phyloP scores from a whole-genome alignment of 37 sponge, comb jelly and placozoan genomes.

The Hexactinellida sp. region DNA sequence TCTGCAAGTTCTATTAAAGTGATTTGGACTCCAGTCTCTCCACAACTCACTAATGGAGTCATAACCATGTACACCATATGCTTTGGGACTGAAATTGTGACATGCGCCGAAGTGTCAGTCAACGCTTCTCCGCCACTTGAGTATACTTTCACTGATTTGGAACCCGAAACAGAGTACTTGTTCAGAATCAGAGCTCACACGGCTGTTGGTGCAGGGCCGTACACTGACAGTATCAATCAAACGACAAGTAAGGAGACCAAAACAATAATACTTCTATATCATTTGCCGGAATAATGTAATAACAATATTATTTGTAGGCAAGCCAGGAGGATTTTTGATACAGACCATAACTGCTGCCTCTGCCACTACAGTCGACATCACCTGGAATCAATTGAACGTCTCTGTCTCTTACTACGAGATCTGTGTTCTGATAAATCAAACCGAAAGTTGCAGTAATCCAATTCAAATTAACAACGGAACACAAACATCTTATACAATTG shows the following conservation, averaged over 20 bases:
- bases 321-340: not conserved
- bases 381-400: not conserved
- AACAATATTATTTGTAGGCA: not conserved
- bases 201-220: not conserved
- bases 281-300: too few relatives aligned
- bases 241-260: not conserved
- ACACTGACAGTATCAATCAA: not conserved
- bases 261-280: too few relatives aligned
- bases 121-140: not conserved
- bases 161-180: not conserved
- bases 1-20: not conserved
- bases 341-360: not conserved
- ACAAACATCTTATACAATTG: not conserved
- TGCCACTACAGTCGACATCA: not conserved
- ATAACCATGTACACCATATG: not conserved
- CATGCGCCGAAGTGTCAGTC: not conserved
- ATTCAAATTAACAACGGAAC: not conserved
- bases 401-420: not conserved
- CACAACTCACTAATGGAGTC: not conserved
- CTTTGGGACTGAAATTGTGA: not conserved
- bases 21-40: not conserved
- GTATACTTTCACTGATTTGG: not conserved
- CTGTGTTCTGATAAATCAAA: not conserved
- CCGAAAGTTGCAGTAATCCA: not conserved
- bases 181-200: not conserved